Base-by-base conservation (phyloP, 2,888 invertebrate genomes). In the Apotomis turbidana region DNA sequence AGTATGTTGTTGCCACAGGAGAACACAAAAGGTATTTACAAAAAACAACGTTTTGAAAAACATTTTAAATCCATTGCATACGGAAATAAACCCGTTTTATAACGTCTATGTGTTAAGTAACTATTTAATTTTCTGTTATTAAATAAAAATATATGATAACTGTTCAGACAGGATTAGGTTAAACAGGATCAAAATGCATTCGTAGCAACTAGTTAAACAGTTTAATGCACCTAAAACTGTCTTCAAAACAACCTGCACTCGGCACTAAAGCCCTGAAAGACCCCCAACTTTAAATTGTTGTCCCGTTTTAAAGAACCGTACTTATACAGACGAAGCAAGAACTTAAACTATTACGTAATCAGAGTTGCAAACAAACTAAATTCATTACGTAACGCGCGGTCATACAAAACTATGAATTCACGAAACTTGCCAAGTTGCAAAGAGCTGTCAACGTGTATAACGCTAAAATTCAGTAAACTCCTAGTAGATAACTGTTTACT, bases 281-380 rank as follows among this genome's bases (percentile, higher is more conserved):
- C 13, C 38, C 8, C n/a, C 15, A 49, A 36, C 8, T 62, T 54
- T 64, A 64, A 15, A 41, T 10, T 5, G 13, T 52, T 64, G 27
- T 5, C 36, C 13, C 12, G 4, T 61, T 6, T 51, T 12, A n/a
- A 46, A 27, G 12, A 27, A 49, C 3, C 61, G 3, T 15, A n/a
- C 61, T 64, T 64, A 44, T 15, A 4, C 6, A 55, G 27, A 62
- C 41, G 15, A 15, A 64, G 41, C 38, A 8, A 52, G 12, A 54
- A 44, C 27, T 54, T 44, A 64, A 54, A 27, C 55, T 66, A 27
- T 27, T 27, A 46, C 55, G 27, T 55, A 55, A 44, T 66, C 66
- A 57, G n/a, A 66, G 66, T 66, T 66, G n/a, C 46, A 46, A 66
- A 57, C 66, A 57, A 66, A 66, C 66, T 66, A 66, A 66, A 57